Evolutionary conservation across 2,797 vertebrate species (phyloP).

Genomic region (Gymnopithys bicolor): DNA sequence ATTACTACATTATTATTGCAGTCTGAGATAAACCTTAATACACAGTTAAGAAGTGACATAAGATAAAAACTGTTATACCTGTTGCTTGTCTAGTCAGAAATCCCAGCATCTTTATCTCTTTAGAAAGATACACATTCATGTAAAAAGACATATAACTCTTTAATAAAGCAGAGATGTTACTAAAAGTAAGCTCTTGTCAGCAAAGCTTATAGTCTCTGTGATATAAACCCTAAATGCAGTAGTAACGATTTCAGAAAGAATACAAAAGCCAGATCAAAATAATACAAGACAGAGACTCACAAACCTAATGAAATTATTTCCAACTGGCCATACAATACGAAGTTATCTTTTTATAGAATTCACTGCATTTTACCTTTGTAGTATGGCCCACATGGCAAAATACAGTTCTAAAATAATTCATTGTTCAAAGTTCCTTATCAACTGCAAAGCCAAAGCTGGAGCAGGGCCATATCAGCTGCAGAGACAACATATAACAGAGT

Average conservation of each 20-base stretch:
- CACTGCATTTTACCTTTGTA: background rate
- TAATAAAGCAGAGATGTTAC: slow-evolving; percentile 45
- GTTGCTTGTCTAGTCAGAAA: slow-evolving; percentile 44
- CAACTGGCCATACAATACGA: background rate
- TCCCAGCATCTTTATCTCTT: slow-evolving; percentile 36
- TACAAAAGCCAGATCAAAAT: slow-evolving; percentile 29
- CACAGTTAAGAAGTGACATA: background rate
- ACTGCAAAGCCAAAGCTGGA: slow-evolving; percentile 37
- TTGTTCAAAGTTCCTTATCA: slow-evolving; percentile 41
- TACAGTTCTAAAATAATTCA: slow-evolving; percentile 28
- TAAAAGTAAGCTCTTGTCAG: slow-evolving; percentile 38
- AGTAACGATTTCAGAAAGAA: slow-evolving; percentile 30
- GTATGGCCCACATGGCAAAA: slow-evolving; percentile 5
- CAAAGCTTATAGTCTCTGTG: background rate
- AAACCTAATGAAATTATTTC: slow-evolving; percentile 41
- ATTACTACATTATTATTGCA: background rate
- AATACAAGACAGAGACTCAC: background rate
- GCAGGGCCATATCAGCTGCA: slow-evolving; percentile 28
- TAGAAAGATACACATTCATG: slow-evolving; percentile 21
- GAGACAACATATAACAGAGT: background rate
- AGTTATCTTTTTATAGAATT: slow-evolving; percentile 30
- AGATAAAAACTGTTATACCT: slow-evolving; percentile 22
- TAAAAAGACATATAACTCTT: slow-evolving; percentile 41
- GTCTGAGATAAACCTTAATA: slow-evolving; percentile 24
- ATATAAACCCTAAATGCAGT: slow-evolving; percentile 35